A percentile compares a stretch with the other conserved stretches of the same genome.
phyloP scores from a whole-genome alignment of 64 coral and sea anemone species.

The Anthopleura sola region DNA sequence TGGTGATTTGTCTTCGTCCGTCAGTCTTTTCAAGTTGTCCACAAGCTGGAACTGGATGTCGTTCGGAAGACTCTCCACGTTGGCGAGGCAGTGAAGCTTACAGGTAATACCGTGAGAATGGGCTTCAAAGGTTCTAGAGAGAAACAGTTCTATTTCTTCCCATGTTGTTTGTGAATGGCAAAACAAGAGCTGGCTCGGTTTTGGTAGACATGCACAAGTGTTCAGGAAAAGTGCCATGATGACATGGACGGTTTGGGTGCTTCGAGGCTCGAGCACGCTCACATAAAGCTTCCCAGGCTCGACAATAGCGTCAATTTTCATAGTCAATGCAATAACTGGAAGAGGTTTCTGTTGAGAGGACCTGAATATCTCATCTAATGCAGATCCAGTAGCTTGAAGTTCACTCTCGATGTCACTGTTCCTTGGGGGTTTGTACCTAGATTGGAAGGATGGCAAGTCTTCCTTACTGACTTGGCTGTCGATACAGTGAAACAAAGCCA shows the following conservation, averaged over 20 bases:
- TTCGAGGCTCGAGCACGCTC: slow-evolving; percentile 71
- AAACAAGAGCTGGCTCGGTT: slow-evolving; percentile 85
- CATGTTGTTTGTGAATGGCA: slow-evolving; percentile 75
- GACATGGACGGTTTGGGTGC: slow-evolving; percentile 68
- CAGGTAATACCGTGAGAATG: slow-evolving; percentile 8
- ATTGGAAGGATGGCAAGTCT: slow-evolving; percentile 28
- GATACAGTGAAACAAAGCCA: slow-evolving; percentile 53
- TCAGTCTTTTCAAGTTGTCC: slow-evolving; percentile 39
- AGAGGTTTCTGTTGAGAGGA: background rate
- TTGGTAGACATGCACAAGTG: slow-evolving; percentile 50
- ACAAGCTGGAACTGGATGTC: slow-evolving; percentile 91
- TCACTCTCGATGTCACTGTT: slow-evolving; percentile 26
- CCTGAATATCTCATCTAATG: slow-evolving; percentile 45
- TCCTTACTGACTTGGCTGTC: slow-evolving; percentile 34
- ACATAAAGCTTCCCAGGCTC: slow-evolving; percentile 80
- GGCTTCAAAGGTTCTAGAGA: slow-evolving; percentile 64
- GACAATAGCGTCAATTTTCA: slow-evolving; percentile 34
- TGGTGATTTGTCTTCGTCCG: background rate
- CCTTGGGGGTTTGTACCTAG: slow-evolving; percentile 39
- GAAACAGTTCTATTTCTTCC: slow-evolving; percentile 78
- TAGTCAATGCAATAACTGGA: background rate
- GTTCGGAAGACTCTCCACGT: slow-evolving; percentile 83
- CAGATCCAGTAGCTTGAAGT: slow-evolving; percentile 46
- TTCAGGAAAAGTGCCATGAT: slow-evolving; percentile 75
- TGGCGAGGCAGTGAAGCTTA: slow-evolving; percentile 80